These are phyloP conservation scores for Centrocercus urophasianus DNA, from an alignment of 2,113 vertebrate genomes.

Conservation along the genomic window DNA sequence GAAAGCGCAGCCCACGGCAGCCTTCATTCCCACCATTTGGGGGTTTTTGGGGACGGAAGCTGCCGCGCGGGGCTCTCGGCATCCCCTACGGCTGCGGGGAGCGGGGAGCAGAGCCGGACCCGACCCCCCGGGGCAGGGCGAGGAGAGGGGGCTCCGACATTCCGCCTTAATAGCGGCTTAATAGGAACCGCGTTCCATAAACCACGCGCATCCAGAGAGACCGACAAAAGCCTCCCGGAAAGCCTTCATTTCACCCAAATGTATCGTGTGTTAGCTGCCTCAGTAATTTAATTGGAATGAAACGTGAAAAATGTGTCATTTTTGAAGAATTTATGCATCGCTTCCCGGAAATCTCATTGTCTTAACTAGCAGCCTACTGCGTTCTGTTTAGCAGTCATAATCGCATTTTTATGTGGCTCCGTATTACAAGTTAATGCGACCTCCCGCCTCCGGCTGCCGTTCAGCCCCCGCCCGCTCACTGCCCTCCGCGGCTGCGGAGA, in stretches of 20 bases:
- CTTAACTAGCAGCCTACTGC: slow-evolving; percentile 83
- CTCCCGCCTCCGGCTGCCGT: slow-evolving; percentile 75
- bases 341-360: slow-evolving; percentile 85
- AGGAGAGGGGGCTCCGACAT: neutral
- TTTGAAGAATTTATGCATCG: slow-evolving; percentile 82
- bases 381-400: slow-evolving; percentile 81
- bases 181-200: slow-evolving; percentile 73
- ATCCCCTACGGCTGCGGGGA: neutral
- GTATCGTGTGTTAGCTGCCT: slow-evolving; percentile 77
- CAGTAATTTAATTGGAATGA: slow-evolving; percentile 85
- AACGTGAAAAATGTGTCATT: slow-evolving; percentile 84
- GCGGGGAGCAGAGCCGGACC: neutral
- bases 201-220: slow-evolving; percentile 54
- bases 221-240: neutral
- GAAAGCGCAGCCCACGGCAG: neutral
- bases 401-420: slow-evolving; percentile 82
- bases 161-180: slow-evolving; percentile 66
- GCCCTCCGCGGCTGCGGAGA: no score
- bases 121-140: neutral
- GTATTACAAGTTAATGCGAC: slow-evolving; percentile 82
- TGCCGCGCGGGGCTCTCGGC: neutral
- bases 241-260: slow-evolving; percentile 68
- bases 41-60: neutral
- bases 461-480: no score
- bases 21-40: slow-evolving; percentile 39